phyloP scores from a whole-genome alignment of 2,888 invertebrate species.

The Acanthosepion esculentum region DNA sequence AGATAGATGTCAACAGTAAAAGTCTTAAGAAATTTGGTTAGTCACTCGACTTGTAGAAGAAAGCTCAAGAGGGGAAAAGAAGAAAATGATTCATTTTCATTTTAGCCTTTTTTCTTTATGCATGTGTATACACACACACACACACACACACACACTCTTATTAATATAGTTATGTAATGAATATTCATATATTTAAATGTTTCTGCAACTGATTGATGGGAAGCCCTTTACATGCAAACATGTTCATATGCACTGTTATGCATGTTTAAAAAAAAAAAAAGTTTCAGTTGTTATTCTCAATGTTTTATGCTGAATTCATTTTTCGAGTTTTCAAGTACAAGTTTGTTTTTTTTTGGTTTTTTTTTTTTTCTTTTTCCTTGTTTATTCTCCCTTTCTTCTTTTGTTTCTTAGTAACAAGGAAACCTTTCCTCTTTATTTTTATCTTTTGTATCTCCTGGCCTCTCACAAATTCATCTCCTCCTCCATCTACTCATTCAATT shows the following conservation, averaged over 20 bases:
- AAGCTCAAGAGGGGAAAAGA: not conserved
- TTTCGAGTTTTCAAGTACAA: not conserved
- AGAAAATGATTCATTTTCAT: not conserved
- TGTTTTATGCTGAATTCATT: not conserved
- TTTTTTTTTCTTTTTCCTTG: not conserved
- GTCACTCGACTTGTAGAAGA: not conserved
- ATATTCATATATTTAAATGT: not conserved
- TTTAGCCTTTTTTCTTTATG: no score
- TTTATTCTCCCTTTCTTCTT: not conserved
- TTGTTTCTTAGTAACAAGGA: not conserved
- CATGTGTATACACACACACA: not conserved
- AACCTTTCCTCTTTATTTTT: not conserved
- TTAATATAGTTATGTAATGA: not conserved
- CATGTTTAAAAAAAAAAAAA: not conserved
- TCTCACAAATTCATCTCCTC: conserved; percentile 3
- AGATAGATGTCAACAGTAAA: not conserved
- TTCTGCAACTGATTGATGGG: not conserved
- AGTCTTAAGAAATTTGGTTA: not conserved
- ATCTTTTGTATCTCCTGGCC: not conserved
- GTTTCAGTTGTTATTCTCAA: not conserved
- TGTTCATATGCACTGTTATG: not conserved
- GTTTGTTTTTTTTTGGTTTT: not conserved
- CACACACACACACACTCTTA: not conserved
- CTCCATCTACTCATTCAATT: not conserved
- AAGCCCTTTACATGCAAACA: not conserved